phyloP scores from a whole-genome alignment of 1,140 invertebrate genomes.

The Maniola jurtina region DNA sequence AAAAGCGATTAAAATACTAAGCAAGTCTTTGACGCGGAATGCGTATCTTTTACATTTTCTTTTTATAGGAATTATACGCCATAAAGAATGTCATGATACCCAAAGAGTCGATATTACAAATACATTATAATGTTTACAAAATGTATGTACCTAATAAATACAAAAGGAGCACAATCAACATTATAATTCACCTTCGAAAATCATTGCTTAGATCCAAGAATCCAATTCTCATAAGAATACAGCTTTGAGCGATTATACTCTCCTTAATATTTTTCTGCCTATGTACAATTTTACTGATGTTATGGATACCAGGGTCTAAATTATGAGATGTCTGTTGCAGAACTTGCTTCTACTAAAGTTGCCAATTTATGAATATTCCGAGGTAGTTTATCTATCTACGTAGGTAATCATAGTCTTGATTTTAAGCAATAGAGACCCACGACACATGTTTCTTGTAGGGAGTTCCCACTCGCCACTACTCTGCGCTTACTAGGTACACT shows the following conservation, averaged over 20 bases:
- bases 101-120: conserved; percentile 3
- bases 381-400: not conserved
- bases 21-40: conserved; percentile 1
- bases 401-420: too few species aligned
- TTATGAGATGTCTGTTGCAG: not conserved
- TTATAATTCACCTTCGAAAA: conserved; percentile 34
- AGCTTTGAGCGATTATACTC: conserved; percentile 32
- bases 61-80: not conserved
- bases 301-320: not conserved
- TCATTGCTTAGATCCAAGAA: conserved; percentile 17
- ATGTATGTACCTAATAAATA: conserved; percentile 8
- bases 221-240: conserved; percentile 29
- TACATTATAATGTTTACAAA: conserved; percentile 6
- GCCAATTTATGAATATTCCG: not conserved
- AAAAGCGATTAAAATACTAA: conserved; percentile 7
- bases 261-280: conserved; percentile 18
- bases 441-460: too few species aligned
- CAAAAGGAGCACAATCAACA: conserved; percentile 50
- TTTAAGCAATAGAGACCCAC: too few species aligned
- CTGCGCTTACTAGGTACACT: too few species aligned
- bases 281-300: conserved; percentile 19
- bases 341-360: not conserved
- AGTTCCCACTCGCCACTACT: too few species aligned
- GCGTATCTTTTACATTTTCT: not conserved
- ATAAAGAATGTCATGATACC: conserved; percentile 9